A percentile compares a stretch with the other conserved stretches of the same genome.
Evolutionary conservation across 2,797 vertebrate species (phyloP).

Genomic region (Pygocentrus nattereri): DNA sequence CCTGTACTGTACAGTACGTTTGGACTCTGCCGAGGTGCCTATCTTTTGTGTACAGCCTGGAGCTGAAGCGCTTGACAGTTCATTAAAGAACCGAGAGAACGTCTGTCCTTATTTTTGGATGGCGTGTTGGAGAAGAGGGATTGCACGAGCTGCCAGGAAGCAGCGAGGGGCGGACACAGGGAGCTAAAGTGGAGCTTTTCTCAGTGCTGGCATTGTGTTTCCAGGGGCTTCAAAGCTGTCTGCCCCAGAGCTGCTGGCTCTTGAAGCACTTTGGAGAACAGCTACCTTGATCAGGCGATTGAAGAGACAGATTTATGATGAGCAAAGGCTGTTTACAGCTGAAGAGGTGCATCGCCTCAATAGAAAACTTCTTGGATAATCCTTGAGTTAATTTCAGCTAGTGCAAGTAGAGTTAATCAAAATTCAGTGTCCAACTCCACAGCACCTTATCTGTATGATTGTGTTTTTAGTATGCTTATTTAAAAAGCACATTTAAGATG

Average conservation of each 20-base stretch:
- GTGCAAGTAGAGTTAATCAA: background rate
- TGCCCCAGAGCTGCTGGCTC: slow-evolving; percentile 59
- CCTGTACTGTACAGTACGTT: slow-evolving; percentile 58
- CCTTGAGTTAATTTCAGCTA: slow-evolving; percentile 19
- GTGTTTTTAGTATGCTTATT: background rate
- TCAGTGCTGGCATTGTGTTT: slow-evolving; percentile 60
- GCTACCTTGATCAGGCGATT: slow-evolving; percentile 62
- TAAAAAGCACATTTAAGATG: no score
- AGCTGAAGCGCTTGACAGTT: slow-evolving; percentile 64
- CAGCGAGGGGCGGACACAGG: slow-evolving; percentile 58
- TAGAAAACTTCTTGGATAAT: slow-evolving; percentile 20
- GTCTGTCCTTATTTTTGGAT: slow-evolving; percentile 68
- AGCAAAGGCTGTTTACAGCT: slow-evolving; percentile 43
- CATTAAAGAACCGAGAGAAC: slow-evolving; percentile 64
- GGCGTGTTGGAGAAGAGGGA: slow-evolving; percentile 62
- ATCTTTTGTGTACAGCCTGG: slow-evolving; percentile 64
- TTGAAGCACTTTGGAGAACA: slow-evolving; percentile 52
- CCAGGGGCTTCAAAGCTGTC: slow-evolving; percentile 61
- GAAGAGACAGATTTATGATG: slow-evolving; percentile 52
- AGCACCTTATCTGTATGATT: background rate
- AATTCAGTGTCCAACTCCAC: background rate
- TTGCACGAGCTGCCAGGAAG: slow-evolving; percentile 62
- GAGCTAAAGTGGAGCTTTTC: slow-evolving; percentile 63
- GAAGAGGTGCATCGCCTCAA: slow-evolving; percentile 8
- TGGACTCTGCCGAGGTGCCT: slow-evolving; percentile 57